These are phyloP conservation scores for Pempheris klunzingeri DNA, from an alignment of 2,797 vertebrate species.

Conservation along the genomic window DNA sequence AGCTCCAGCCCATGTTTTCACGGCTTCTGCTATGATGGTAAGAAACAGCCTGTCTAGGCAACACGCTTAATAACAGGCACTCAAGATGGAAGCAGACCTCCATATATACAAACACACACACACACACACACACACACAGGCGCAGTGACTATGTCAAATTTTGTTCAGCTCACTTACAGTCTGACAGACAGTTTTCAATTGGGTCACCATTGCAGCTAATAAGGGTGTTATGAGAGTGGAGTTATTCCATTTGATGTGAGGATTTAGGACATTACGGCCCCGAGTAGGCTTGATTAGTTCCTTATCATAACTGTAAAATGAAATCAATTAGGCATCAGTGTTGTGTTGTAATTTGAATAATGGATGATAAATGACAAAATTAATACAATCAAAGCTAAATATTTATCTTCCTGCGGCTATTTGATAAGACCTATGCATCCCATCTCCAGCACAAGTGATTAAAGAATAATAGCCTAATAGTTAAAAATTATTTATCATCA, in stretches of 20 bases:
- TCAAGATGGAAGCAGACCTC: conserved; percentile 35
- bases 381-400: conserved; percentile 71
- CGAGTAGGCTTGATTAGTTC: conserved; percentile 62
- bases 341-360: conserved; percentile 72
- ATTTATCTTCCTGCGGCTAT: conserved; percentile 46
- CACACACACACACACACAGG: conserved; percentile 10
- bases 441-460: conserved; percentile 60
- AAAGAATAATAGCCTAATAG: conserved; percentile 32
- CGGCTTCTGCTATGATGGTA: conserved; percentile 89
- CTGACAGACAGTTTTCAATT: conserved; percentile 71
- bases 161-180: conserved; percentile 69
- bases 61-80: conserved; percentile 58
- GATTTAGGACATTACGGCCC: conserved; percentile 73
- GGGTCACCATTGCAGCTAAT: conserved; percentile 77
- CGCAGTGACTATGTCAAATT: conserved; percentile 46
- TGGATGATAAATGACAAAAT: conserved; percentile 74
- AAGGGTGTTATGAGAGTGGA: conserved; percentile 81
- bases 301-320: conserved; percentile 67
- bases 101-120: conserved; percentile 2
- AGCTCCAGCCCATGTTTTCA: conserved; percentile 87
- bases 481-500: conserved; percentile 43
- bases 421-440: conserved; percentile 42
- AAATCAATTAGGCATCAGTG: conserved; percentile 71
- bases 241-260: conserved; percentile 76
- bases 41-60: conserved; percentile 65